phyloP scores from a whole-genome alignment of 2,888 invertebrate species.

The Neuroscelio doddi region DNA sequence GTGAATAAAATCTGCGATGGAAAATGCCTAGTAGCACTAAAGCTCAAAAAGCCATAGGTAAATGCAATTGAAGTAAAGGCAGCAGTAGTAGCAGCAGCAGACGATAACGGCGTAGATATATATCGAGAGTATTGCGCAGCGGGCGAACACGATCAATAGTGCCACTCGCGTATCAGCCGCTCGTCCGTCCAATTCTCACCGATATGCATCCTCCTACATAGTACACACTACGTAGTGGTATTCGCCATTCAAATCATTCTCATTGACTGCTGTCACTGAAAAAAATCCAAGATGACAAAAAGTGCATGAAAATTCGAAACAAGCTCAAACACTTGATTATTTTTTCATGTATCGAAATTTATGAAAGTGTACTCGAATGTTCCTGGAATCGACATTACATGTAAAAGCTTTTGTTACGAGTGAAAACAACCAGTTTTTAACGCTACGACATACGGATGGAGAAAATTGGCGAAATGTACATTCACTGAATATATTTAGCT shows the following conservation, averaged over 20 bases:
- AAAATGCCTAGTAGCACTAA: conserved; percentile 43
- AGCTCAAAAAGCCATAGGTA: conserved; percentile 47
- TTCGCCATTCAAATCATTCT: not conserved
- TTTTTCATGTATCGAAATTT: too few species aligned
- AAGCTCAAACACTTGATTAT: too few species aligned
- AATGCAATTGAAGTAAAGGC: conserved; percentile 49
- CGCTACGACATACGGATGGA: too few species aligned
- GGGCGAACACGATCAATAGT: conserved; percentile 50
- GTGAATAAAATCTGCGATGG: conserved; percentile 42
- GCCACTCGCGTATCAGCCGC: conserved; percentile 48
- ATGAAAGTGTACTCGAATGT: too few species aligned
- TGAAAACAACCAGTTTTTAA: too few species aligned
- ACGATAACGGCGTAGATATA: conserved; percentile 48
- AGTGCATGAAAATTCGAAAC: not conserved
- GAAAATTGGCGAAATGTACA: too few species aligned
- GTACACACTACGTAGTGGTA: not conserved
- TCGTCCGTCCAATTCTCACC: conserved; percentile 49
- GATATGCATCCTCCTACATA: conserved; percentile 32
- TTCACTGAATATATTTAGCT: too few species aligned
- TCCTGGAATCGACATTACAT: too few species aligned
- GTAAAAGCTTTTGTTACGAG: too few species aligned
- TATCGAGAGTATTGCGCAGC: conserved; percentile 49
- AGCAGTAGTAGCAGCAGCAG: conserved; percentile 24
- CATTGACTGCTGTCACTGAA: not conserved
- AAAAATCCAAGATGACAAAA: not conserved